A percentile compares a stretch with the other conserved stretches of the same genome.
Conservation (phyloP, 2,888 invertebrate genomes). For the Apamea monoglypha region DNA sequence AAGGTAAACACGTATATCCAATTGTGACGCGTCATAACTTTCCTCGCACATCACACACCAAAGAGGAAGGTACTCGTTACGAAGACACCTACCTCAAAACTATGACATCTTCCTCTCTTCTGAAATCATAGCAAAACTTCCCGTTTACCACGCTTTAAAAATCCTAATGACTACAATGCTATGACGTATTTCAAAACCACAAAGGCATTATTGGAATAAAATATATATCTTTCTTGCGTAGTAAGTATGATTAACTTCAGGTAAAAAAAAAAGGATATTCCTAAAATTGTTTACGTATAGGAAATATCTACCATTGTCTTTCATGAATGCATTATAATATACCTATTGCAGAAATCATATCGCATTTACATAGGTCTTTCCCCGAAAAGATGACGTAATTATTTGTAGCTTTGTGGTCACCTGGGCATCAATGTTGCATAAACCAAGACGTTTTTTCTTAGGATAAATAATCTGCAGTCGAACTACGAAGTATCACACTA, state of each 20-base stretch:
- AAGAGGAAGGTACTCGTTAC: too few species aligned
- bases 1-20: background rate
- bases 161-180: background rate
- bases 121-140: background rate
- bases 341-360: background rate
- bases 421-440: background rate
- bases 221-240: background rate
- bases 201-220: background rate
- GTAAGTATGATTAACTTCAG: slow-evolving; percentile 7
- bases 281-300: background rate
- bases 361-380: background rate
- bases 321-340: too few species aligned
- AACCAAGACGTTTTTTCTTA: background rate
- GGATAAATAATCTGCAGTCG: background rate
- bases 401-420: background rate
- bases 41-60: slow-evolving; percentile 20
- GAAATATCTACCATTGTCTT: background rate
- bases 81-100: background rate
- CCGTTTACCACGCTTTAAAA: background rate
- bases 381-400: background rate
- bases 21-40: background rate
- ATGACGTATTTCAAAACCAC: slow-evolving; percentile 26
- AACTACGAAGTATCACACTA: background rate
- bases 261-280: background rate
- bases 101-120: background rate